Conservation (phyloP, 2,113 vertebrate species). For the Oceanodroma tethys region DNA sequence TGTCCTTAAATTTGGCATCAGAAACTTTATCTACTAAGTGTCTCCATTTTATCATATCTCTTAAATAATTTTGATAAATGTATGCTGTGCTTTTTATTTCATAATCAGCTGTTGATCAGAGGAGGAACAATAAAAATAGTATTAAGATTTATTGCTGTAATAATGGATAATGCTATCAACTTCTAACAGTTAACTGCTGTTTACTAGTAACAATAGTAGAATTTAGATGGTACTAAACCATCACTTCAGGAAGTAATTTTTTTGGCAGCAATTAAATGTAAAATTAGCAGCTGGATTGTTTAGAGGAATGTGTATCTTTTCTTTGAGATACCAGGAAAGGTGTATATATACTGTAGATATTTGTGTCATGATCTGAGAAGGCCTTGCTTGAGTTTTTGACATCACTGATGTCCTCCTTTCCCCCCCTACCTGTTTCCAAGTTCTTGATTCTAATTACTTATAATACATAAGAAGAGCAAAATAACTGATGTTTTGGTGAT, state of each 20-base stretch:
- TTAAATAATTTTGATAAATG: neutral
- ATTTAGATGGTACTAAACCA: neutral
- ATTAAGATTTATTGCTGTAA: neutral
- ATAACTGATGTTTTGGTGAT: neutral
- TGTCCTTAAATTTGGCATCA: neutral
- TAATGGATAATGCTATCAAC: neutral
- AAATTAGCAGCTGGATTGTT: neutral
- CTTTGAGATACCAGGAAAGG: neutral
- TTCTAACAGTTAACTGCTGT: neutral
- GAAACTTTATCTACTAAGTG: neutral
- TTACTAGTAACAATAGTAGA: neutral
- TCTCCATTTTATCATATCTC: neutral
- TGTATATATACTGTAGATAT: neutral
- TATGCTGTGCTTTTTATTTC: neutral
- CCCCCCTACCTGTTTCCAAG: neutral
- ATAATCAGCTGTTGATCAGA: neutral
- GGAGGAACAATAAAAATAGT: neutral
- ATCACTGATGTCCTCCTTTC: neutral
- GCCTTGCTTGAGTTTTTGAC: neutral
- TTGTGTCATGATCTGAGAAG: neutral
- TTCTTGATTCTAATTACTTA: neutral
- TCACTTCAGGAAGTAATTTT: neutral
- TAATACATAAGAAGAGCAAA: neutral
- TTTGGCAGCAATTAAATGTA: neutral
- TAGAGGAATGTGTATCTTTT: neutral